Conservation (phyloP, 1,140 invertebrate genomes). For the Physella acuta region DNA sequence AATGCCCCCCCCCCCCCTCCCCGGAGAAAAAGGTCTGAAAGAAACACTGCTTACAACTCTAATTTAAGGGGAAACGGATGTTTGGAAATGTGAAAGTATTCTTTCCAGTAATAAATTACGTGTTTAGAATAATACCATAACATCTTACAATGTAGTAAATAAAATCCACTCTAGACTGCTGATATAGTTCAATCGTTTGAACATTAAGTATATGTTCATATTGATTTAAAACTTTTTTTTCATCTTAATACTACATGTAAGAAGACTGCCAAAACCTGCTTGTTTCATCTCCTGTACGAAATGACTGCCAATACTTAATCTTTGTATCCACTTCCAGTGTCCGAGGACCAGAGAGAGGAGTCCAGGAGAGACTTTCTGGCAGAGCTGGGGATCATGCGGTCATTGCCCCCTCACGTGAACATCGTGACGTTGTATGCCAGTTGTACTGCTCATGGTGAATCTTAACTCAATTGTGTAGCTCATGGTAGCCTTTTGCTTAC, state of each 20-base stretch:
- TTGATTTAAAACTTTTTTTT: not conserved
- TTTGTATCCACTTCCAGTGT: not conserved
- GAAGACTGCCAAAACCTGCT: not conserved
- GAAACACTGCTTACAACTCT: too few relatives aligned
- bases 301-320: not conserved
- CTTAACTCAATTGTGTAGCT: too few relatives aligned
- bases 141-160: too few relatives aligned
- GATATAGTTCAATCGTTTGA: not conserved
- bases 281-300: not conserved
- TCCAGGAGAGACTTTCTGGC: slow-evolving; percentile 39
- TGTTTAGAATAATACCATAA: too few relatives aligned
- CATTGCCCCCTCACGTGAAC: slow-evolving; percentile 39
- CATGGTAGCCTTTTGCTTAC: too few relatives aligned
- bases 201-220: not conserved
- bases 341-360: not conserved
- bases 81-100: too few relatives aligned
- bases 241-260: not conserved
- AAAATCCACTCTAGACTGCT: not conserved
- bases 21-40: too few relatives aligned
- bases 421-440: slow-evolving; percentile 39
- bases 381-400: slow-evolving; percentile 43
- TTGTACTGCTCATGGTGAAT: slow-evolving; percentile 39
- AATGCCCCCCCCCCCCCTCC: too few relatives aligned
- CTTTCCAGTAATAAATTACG: too few relatives aligned
- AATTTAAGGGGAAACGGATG: too few relatives aligned